Percentiles rank a stretch among this genome's conserved stretches.
These are phyloP conservation scores for Aythya fuligula DNA, from an alignment of 2,797 vertebrate species.

Conservation along the genomic window DNA sequence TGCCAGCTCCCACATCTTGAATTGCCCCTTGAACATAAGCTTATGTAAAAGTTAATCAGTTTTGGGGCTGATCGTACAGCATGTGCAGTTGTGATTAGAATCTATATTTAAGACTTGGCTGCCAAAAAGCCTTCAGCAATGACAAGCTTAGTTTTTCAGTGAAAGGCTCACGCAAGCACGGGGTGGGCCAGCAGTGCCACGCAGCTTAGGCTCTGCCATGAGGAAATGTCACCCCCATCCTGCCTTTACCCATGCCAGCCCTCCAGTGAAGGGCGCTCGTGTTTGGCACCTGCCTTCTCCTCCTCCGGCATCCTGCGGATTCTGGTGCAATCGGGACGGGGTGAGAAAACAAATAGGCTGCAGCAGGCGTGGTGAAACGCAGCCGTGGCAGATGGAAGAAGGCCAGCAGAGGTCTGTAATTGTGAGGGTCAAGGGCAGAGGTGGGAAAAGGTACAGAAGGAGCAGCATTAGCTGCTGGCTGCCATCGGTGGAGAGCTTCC, in stretches of 20 bases:
- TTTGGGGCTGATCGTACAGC: constrained; percentile 39
- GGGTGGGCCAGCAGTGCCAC: constrained; percentile 6
- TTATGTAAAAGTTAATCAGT: constrained; percentile 61
- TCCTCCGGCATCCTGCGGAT: neutral
- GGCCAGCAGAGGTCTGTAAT: neutral
- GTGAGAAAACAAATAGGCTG: neutral
- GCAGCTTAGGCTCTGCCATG: neutral
- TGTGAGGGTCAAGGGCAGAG: neutral
- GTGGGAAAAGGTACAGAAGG: neutral
- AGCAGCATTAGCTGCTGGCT: neutral
- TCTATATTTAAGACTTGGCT: constrained; percentile 51
- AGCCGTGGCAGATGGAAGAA: neutral
- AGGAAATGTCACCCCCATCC: neutral
- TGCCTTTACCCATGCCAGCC: neutral
- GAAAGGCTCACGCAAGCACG: neutral
- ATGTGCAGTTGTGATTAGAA: constrained; percentile 61
- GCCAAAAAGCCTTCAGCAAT: constrained; percentile 40
- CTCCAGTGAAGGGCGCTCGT: neutral
- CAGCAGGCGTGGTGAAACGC: neutral
- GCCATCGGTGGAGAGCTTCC: neutral
- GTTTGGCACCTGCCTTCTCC: neutral
- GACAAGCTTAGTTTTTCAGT: constrained; percentile 12
- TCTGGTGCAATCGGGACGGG: neutral
- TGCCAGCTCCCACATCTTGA: constrained; percentile 37
- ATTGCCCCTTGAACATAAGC: constrained; percentile 47